phyloP scores from a whole-genome alignment of 2,888 invertebrate genomes.

The Archips crataeganus region DNA sequence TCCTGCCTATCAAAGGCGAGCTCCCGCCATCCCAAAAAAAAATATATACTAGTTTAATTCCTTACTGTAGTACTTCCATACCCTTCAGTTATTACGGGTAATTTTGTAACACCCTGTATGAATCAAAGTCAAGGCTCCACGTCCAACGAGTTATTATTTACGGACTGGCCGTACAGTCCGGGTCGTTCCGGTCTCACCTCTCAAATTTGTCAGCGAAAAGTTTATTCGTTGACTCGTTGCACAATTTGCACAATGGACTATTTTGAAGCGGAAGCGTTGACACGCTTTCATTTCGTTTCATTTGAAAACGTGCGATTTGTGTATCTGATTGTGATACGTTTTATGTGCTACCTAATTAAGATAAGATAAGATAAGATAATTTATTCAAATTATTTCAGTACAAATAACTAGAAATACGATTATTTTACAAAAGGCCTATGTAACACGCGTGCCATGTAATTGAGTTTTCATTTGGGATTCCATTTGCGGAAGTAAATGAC shows the following conservation, averaged over 20 bases:
- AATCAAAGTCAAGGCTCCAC: slow-evolving; percentile 8
- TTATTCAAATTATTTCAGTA: no score
- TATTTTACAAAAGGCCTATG: no score
- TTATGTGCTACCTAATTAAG: slow-evolving; percentile 10
- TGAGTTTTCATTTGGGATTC: neutral
- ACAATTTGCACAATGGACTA: slow-evolving; percentile 18
- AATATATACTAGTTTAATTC: no score
- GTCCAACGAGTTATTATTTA: slow-evolving; percentile 17
- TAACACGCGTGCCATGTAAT: no score
- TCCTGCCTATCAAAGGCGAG: no score
- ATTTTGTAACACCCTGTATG: no score
- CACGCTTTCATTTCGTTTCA: slow-evolving; percentile 15
- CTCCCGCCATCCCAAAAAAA: no score
- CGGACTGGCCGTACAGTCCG: slow-evolving; percentile 15
- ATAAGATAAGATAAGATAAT: no score
- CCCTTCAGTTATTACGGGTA: no score
- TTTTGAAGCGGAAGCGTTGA: slow-evolving; percentile 24
- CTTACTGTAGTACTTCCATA: no score
- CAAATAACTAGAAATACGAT: no score
- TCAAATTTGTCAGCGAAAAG: slow-evolving; percentile 27
- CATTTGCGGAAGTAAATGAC: neutral
- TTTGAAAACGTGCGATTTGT: slow-evolving; percentile 12
- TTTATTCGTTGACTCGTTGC: slow-evolving; percentile 14
- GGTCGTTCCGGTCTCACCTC: slow-evolving; percentile 21
- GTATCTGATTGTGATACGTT: slow-evolving; percentile 19